These are phyloP conservation scores for Cerceris ruficornis DNA, from an alignment of 2,888 invertebrate species.

Conservation along the genomic window DNA sequence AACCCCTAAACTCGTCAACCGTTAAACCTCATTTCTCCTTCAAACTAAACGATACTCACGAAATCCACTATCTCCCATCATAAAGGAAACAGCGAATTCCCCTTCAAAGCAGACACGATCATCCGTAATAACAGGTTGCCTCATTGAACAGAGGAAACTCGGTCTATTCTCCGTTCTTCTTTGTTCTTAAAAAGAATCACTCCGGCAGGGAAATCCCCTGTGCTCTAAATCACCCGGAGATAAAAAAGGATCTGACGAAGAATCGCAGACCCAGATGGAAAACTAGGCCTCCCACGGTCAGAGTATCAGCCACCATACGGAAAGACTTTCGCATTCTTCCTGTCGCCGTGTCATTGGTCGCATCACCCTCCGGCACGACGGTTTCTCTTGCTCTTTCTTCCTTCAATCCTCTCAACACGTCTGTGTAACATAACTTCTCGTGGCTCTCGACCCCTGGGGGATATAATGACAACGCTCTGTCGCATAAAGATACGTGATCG, in stretches of 20 bases:
- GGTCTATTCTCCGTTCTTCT: neutral
- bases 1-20: no score
- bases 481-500: constrained; percentile 20
- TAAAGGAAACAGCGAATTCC: no score
- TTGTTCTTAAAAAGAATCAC: neutral
- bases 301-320: neutral
- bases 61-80: no score
- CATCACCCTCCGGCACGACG: constrained; percentile 3
- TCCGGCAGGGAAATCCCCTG: neutral
- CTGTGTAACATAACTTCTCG: constrained; percentile 17
- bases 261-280: neutral
- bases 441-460: constrained; percentile 14
- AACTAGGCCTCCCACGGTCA: neutral
- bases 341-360: neutral
- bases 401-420: constrained; percentile 7
- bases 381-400: neutral
- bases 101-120: neutral
- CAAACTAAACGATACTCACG: no score
- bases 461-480: constrained; percentile 15
- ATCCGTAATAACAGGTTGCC: neutral
- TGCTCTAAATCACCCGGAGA: neutral
- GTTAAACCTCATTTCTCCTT: no score
- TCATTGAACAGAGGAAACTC: neutral
- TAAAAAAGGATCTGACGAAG: neutral
- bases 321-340: neutral